Conservation (phyloP, 2,797 vertebrate genomes). For the Acanthiza pusilla region DNA sequence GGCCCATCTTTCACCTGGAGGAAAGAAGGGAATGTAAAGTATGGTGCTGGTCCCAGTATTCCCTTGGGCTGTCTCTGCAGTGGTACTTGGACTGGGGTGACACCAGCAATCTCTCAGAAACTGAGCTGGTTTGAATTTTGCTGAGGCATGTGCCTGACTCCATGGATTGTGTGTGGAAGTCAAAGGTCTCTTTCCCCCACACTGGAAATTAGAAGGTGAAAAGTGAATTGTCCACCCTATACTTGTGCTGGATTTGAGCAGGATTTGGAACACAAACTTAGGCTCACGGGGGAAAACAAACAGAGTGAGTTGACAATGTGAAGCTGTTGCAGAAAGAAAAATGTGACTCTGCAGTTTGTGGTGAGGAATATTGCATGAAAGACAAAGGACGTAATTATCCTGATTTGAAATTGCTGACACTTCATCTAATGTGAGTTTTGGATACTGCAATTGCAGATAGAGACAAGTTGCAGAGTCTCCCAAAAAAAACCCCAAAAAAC, state of each 20-base stretch:
- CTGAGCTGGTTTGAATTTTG: background rate
- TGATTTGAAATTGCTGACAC: background rate
- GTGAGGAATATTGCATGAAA: background rate
- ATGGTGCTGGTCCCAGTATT: background rate
- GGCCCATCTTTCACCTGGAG: background rate
- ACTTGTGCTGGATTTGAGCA: background rate
- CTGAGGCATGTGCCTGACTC: background rate
- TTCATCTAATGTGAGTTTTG: background rate
- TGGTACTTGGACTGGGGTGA: background rate
- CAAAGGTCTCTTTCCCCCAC: background rate
- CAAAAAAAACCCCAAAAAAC: background rate
- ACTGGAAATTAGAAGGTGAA: background rate
- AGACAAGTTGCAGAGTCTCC: background rate
- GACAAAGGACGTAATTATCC: background rate
- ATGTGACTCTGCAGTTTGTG: background rate
- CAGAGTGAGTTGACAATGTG: background rate
- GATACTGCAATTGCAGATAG: background rate
- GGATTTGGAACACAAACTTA: background rate
- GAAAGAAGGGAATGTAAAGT: background rate
- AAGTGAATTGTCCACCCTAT: background rate
- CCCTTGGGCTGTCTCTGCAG: background rate
- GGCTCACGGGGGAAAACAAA: background rate
- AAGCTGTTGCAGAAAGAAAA: background rate
- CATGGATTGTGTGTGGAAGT: background rate
- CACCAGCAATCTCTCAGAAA: background rate